Evolutionary conservation across 2,888 invertebrate genomes (phyloP).

Genomic region (Toxonevra muliebris): DNA sequence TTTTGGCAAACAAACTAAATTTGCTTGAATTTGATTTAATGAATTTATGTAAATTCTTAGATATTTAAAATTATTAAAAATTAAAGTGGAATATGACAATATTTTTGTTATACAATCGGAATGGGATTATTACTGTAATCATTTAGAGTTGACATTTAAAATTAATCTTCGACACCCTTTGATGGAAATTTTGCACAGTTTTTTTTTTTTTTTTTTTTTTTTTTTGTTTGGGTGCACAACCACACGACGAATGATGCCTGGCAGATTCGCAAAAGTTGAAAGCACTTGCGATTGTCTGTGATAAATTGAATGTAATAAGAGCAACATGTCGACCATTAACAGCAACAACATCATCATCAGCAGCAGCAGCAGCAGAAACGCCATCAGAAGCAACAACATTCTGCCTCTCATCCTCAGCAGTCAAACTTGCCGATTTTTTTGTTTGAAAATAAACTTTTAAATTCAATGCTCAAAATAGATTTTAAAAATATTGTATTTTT

Average conservation of each 20-base stretch:
- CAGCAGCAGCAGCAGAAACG: constrained; percentile 2
- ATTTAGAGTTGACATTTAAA: too few relatives aligned
- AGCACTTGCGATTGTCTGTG: constrained; percentile 38
- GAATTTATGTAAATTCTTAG: too few relatives aligned
- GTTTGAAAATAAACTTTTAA: constrained; percentile 21
- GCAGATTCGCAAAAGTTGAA: too few relatives aligned
- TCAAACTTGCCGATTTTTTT: not conserved
- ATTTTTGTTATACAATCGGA: too few relatives aligned
- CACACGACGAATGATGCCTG: not conserved
- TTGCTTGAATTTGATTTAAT: too few relatives aligned
- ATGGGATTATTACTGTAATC: too few relatives aligned
- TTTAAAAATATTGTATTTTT: constrained; percentile 36
- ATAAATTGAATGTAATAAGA: constrained; percentile 40
- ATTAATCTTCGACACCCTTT: not conserved
- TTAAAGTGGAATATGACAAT: too few relatives aligned
- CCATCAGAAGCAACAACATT: not conserved
- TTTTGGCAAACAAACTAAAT: too few relatives aligned
- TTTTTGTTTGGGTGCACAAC: not conserved
- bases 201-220: constrained; percentile 4
- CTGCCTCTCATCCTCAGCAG: not conserved
- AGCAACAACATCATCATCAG: constrained; percentile 17
- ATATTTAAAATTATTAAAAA: too few relatives aligned
- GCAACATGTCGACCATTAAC: constrained; percentile 36
- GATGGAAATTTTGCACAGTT: constrained; percentile 5
- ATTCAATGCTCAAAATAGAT: constrained; percentile 27